A percentile compares a stretch with the other conserved stretches of the same genome.
Conservation (phyloP, 2,888 invertebrate species). For the Drosophila fulvimacula region DNA sequence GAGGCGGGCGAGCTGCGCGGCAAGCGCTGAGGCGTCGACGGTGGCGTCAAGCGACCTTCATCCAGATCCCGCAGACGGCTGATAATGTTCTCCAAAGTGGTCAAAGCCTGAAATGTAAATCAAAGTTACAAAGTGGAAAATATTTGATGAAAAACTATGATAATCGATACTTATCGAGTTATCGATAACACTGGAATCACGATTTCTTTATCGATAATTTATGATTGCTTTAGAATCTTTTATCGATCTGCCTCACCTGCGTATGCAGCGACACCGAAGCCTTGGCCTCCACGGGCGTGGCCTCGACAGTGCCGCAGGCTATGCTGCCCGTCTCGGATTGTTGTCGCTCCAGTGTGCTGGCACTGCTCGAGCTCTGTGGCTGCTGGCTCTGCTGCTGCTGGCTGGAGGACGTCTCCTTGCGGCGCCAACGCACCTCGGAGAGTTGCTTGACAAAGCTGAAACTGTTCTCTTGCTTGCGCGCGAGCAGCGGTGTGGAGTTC, state of each 20-base stretch:
- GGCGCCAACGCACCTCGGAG: constrained; percentile 83
- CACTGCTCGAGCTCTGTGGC: constrained; percentile 36
- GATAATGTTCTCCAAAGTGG: constrained; percentile 87
- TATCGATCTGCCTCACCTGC: too few relatives aligned
- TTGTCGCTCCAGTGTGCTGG: constrained; percentile 62
- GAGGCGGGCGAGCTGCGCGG: constrained; percentile 92
- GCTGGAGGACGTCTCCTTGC: constrained; percentile 78
- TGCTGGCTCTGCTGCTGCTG: constrained; percentile 42
- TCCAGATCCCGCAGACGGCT: constrained; percentile 86
- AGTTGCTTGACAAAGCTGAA: constrained; percentile 84
- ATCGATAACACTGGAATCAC: too few relatives aligned
- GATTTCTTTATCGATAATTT: too few relatives aligned
- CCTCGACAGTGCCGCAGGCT: constrained; percentile 78
- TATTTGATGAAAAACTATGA: neutral
- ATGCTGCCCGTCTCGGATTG: constrained; percentile 46
- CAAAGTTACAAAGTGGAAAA: neutral
- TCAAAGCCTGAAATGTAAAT: constrained; percentile 85
- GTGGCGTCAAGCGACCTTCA: constrained; percentile 86
- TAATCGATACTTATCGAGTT: constrained; percentile 1
- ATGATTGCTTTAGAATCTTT: too few relatives aligned
- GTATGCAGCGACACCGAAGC: constrained; percentile 85
- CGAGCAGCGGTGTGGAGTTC: constrained; percentile 81
- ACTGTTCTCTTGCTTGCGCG: constrained; percentile 83
- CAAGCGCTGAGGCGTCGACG: constrained; percentile 86
- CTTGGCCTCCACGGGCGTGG: constrained; percentile 84